Conservation (phyloP, 2,888 invertebrate genomes). For the Clostera curtula region DNA sequence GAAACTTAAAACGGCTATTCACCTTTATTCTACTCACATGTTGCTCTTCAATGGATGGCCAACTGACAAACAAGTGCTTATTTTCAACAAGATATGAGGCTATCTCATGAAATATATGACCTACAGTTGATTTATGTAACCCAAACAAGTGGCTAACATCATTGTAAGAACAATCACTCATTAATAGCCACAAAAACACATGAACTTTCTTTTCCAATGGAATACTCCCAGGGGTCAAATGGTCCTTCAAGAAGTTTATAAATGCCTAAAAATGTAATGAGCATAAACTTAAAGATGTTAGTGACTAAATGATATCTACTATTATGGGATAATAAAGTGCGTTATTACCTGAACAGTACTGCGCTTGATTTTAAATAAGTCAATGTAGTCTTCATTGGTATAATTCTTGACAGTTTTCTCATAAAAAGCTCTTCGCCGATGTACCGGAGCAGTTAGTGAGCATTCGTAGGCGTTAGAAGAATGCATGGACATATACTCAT, state of each 20-base stretch:
- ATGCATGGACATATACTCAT: conserved; percentile 14
- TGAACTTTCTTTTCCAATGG: conserved; percentile 59
- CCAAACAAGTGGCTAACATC: conserved; percentile 53
- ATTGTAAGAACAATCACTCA: conserved; percentile 50
- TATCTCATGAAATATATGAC: conserved; percentile 57
- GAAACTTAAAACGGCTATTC: conserved; percentile 53
- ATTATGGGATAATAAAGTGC: background rate
- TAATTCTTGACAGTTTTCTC: conserved; percentile 40
- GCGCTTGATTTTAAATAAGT: conserved; percentile 48
- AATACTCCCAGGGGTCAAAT: conserved; percentile 34
- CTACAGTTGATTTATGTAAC: conserved; percentile 54
- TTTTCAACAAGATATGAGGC: conserved; percentile 44
- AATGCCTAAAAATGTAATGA: conserved; percentile 42
- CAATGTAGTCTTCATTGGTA: conserved; percentile 43
- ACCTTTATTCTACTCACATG: conserved; percentile 59
- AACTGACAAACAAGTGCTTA: conserved; percentile 48
- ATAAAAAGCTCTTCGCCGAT: conserved; percentile 33
- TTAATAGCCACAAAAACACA: conserved; percentile 54
- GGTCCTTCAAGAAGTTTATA: conserved; percentile 37
- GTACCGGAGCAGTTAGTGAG: conserved; percentile 9
- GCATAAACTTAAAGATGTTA: background rate
- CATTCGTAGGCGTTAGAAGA: conserved; percentile 8
- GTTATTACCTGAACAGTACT: conserved; percentile 45
- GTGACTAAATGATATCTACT: background rate
- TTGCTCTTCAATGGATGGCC: conserved; percentile 61